Evolutionary conservation across 2,888 invertebrate species (phyloP), one percentile per base, ranked within the genome.

Genomic region (Perithous albicinctus): DNA sequence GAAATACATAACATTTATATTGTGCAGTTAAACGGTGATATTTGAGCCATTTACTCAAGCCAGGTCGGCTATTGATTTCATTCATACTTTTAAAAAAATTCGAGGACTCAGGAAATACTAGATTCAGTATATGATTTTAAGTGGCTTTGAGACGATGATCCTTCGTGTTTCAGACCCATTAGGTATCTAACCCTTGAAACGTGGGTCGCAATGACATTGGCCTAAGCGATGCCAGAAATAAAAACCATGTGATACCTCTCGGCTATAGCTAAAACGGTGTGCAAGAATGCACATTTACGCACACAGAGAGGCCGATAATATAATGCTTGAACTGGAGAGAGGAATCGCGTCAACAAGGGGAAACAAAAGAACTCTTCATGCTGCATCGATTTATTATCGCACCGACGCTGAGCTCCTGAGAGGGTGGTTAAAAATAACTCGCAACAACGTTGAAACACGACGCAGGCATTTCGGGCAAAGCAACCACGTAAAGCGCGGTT

Each of bases 371-470:
- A 82, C 32, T 70, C 43, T 56, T 35, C 74, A 46, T 66, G 72
- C 38, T 72, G 67, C 43, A 70, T 70, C 82, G 78, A 82, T 74
- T 82, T 82, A 82, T 82, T 70, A 78, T 72, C 78, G 64, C 54
- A 66, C 78, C 78, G 72, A 78, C 66, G 78, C 63, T 43, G 75
- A 66, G 51, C 74, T 69, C 72, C 35, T 51, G 46, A 63, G 78
- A 72, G 82, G 74, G 69, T 35, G 70, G 78, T 75, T 82, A 82
- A 82, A 82, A 78, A 82, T 82, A 82, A 78, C 82, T 82, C 59
- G 43, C 8, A 56, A 51, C 78, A 64, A 48, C 78, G 75, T 43
- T 59, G 63, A 63, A 81, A 78, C 54, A 51, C 74, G 48, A 18
- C 26, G 41, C 26, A 3, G 29, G 20, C 59, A 32, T 59, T 72